phyloP scores from a whole-genome alignment of 2,888 invertebrate genomes.

The Ennomos erosarius region DNA sequence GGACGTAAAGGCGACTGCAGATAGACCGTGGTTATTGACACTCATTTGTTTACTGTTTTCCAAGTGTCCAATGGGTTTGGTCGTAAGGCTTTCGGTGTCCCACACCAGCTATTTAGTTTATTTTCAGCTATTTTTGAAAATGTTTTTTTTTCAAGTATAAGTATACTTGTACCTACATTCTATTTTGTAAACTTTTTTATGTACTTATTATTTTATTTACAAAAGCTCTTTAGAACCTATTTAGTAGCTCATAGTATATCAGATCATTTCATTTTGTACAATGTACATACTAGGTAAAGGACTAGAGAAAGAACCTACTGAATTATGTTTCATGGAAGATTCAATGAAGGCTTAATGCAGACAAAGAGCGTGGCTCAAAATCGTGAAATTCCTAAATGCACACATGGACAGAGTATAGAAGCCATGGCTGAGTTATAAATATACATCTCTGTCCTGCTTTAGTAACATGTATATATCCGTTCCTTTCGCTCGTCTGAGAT shows the following conservation, averaged over 20 bases:
- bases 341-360: slow-evolving; percentile 31
- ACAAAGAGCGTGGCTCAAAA: slow-evolving; percentile 43
- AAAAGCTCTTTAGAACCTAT: too few species aligned
- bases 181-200: too few species aligned
- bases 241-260: too few species aligned
- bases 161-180: too few species aligned
- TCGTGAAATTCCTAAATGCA: slow-evolving; percentile 55
- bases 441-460: slow-evolving; percentile 55
- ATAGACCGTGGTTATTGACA: slow-evolving; percentile 35
- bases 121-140: too few species aligned
- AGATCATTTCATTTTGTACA: too few species aligned
- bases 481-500: slow-evolving; percentile 54
- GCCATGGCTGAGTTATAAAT: slow-evolving; percentile 47
- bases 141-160: too few species aligned
- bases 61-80: not conserved
- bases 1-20: slow-evolving; percentile 58
- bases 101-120: too few species aligned
- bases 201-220: too few species aligned
- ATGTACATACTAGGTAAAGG: too few species aligned
- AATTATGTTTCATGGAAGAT: slow-evolving; percentile 25
- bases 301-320: too few species aligned
- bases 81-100: too few species aligned
- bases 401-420: slow-evolving; percentile 40
- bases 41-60: slow-evolving; percentile 10
- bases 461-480: slow-evolving; percentile 45